A percentile compares a stretch with the other conserved stretches of the same genome.
Evolutionary conservation across 2,797 vertebrate species (phyloP).

Genomic region (Remorina albescens): DNA sequence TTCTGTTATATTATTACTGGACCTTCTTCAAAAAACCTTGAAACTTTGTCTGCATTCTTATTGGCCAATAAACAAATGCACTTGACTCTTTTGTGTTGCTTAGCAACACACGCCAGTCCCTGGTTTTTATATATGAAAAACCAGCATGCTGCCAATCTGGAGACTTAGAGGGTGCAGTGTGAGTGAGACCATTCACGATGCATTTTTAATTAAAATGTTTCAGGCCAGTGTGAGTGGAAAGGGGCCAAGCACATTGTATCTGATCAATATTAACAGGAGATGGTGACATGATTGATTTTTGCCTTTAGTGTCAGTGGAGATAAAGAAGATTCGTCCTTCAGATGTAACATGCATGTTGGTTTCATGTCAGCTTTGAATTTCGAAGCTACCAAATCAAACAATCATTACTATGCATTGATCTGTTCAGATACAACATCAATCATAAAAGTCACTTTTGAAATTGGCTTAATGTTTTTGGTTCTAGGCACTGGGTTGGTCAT

Average conservation of each 20-base stretch:
- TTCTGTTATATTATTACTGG: slow-evolving; percentile 58
- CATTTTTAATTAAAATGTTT: slow-evolving; percentile 69
- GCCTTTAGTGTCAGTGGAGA: slow-evolving; percentile 13
- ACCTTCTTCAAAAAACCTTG: slow-evolving; percentile 73
- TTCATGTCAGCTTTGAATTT: slow-evolving; percentile 28
- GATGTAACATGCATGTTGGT: slow-evolving; percentile 11
- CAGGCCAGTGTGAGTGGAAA: slow-evolving; percentile 44
- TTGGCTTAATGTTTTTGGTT: neutral
- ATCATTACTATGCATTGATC: slow-evolving; percentile 7
- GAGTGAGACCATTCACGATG: slow-evolving; percentile 64
- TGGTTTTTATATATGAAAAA: slow-evolving; percentile 78
- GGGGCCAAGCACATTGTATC: slow-evolving; percentile 19
- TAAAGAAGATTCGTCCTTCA: slow-evolving; percentile 17
- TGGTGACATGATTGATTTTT: slow-evolving; percentile 33
- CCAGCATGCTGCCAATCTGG: slow-evolving; percentile 75
- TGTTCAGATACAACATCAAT: neutral
- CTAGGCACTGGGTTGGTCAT: slow-evolving; percentile 62
- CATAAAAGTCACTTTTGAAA: slow-evolving; percentile 12
- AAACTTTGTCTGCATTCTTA: slow-evolving; percentile 75
- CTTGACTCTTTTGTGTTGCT: slow-evolving; percentile 83
- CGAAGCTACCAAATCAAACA: neutral
- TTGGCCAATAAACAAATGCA: slow-evolving; percentile 77
- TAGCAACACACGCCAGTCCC: slow-evolving; percentile 78
- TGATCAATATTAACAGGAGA: slow-evolving; percentile 42
- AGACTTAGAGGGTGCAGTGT: slow-evolving; percentile 70